These are phyloP conservation scores for Lepas anatifera DNA, from an alignment of 2,888 invertebrate species.

Conservation along the genomic window DNA sequence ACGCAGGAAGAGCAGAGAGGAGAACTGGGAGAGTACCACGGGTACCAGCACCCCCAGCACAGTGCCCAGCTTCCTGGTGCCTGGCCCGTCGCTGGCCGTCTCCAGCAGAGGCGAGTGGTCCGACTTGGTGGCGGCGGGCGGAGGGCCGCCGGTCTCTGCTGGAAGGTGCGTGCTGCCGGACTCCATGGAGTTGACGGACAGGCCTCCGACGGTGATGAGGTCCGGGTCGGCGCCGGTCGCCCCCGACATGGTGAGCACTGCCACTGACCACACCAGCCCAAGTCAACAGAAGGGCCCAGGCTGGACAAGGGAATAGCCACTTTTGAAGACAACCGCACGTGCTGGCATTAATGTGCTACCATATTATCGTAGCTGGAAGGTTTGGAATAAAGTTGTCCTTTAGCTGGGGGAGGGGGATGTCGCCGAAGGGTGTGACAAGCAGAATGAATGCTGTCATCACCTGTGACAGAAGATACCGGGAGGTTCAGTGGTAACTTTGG, in stretches of 20 bases:
- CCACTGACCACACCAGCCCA: too few relatives aligned
- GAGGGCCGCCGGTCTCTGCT: not conserved
- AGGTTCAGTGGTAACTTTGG: too few relatives aligned
- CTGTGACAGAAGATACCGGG: too few relatives aligned
- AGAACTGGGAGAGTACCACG: constrained; percentile 97
- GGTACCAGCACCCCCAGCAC: constrained; percentile 98
- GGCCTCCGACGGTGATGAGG: not conserved
- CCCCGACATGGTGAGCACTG: not conserved
- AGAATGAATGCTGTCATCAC: too few relatives aligned
- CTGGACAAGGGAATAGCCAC: too few relatives aligned
- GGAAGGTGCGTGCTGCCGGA: not conserved
- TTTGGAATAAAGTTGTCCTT: too few relatives aligned
- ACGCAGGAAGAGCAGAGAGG: constrained; percentile 92
- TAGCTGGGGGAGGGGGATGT: too few relatives aligned
- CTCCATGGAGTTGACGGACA: not conserved
- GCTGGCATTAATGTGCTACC: too few relatives aligned
- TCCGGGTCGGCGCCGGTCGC: not conserved
- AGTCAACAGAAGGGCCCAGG: too few relatives aligned
- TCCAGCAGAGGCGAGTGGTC: constrained; percentile 4
- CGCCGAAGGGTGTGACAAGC: too few relatives aligned
- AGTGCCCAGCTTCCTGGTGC: constrained; percentile 59
- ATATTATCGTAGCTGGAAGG: too few relatives aligned
- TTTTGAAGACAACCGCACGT: too few relatives aligned
- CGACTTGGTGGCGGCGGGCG: not conserved
- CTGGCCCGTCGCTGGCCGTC: constrained; percentile 23